Evolutionary conservation across 1,140 invertebrate genomes (phyloP).

Genomic region (Bombyx mandarina): DNA sequence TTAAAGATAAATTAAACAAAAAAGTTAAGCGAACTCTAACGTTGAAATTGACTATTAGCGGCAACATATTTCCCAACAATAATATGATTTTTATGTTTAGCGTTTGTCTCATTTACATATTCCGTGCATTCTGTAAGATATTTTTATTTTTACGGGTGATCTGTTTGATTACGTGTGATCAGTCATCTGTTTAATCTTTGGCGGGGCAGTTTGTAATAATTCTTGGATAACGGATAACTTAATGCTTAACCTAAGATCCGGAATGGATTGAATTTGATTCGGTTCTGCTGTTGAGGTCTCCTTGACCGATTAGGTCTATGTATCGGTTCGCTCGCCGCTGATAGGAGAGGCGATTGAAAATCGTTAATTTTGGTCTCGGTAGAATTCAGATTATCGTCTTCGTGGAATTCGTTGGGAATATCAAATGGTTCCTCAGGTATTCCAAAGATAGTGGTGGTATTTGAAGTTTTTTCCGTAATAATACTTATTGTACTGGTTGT

Average conservation of each 20-base stretch:
- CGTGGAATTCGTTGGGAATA: constrained; percentile 1
- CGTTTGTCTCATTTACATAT: too few relatives aligned
- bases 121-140: too few relatives aligned
- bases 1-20: too few relatives aligned
- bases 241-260: constrained; percentile 57
- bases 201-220: constrained; percentile 33
- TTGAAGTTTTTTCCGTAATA: too few relatives aligned
- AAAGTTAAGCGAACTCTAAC: too few relatives aligned
- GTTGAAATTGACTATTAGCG: too few relatives aligned
- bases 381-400: constrained; percentile 19
- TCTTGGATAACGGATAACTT: constrained; percentile 1
- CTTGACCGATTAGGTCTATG: constrained; percentile 49
- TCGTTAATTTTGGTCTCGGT: constrained; percentile 34
- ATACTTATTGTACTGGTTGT: too few relatives aligned
- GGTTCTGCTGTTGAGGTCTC: constrained; percentile 38
- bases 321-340: constrained; percentile 50
- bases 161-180: neutral
- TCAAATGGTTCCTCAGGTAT: too few relatives aligned
- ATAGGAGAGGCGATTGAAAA: constrained; percentile 55
- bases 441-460: too few relatives aligned
- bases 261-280: constrained; percentile 50
- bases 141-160: constrained; percentile 7
- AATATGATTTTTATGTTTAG: too few relatives aligned
- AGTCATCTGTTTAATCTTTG: constrained; percentile 15
- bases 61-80: too few relatives aligned